phyloP scores from a whole-genome alignment of 35 echinoderm and acorn worm genomes.

The Lytechinus variegatus region DNA sequence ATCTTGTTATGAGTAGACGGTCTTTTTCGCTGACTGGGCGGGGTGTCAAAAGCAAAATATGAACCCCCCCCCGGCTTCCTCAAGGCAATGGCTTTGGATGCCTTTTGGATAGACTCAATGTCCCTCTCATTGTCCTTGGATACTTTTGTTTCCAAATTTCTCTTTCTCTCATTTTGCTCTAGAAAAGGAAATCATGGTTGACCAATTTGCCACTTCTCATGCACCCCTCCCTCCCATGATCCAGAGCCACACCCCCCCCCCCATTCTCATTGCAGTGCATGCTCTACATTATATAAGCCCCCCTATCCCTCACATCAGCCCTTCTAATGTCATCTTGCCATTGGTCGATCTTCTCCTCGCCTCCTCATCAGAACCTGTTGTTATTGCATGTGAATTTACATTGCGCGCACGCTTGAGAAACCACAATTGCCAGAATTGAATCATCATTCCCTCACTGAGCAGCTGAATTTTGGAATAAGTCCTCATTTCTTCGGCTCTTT shows the following conservation, averaged over 20 bases:
- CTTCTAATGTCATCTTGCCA: background rate
- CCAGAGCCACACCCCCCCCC: background rate
- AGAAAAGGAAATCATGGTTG: too few relatives aligned
- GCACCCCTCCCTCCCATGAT: background rate
- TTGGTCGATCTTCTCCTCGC: background rate
- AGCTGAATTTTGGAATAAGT: background rate
- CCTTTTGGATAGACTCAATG: too few relatives aligned
- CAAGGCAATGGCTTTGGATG: too few relatives aligned
- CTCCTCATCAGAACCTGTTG: background rate
- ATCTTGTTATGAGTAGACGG: too few relatives aligned
- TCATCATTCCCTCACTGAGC: slow-evolving; percentile 8
- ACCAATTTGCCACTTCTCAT: too few relatives aligned
- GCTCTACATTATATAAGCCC: background rate
- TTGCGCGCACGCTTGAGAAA: background rate
- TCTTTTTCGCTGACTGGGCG: too few relatives aligned
- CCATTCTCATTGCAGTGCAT: background rate
- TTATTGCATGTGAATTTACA: background rate
- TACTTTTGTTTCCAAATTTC: too few relatives aligned
- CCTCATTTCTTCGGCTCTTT: background rate
- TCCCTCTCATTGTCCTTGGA: too few relatives aligned
- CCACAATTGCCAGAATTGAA: background rate
- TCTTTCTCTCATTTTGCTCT: too few relatives aligned
- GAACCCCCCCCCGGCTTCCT: too few relatives aligned
- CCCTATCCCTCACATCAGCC: background rate
- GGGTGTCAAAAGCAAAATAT: too few relatives aligned